Base-by-base conservation (phyloP, 2,797 vertebrate genomes). In the Clamator glandarius region DNA sequence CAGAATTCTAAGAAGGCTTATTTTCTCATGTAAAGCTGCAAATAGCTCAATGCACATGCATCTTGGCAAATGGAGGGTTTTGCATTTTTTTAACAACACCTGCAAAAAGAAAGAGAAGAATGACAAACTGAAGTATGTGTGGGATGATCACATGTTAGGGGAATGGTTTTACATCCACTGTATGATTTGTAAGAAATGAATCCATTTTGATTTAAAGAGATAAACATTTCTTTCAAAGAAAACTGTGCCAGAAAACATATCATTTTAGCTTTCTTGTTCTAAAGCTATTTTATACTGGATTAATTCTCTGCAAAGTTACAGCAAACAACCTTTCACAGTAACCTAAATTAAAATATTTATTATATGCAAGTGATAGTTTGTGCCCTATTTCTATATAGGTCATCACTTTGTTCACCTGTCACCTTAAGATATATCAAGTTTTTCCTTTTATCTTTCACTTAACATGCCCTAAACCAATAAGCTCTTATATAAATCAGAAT, bases 41-140 rank as follows among this genome's bases (percentile, higher is more conserved):
- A 95, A 93, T 84, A 95, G 69, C 66, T 58, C 86, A 88, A 76
- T 73, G 75, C 83, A 90, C 80, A 66, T 57, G 76, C 85, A 81
- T 90, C 87, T 75, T 73, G 46, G 79, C 69, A 90, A 92, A 51
- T 59, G 87, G 58, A 88, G 17, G n/a, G 46, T 85, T 81, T 78
- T 88, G 46, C 69, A 69, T 66, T 92, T 92, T 95, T 96, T 96
- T 94, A 81, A 91, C 51, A 90, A 28, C 92, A 95, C 79, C 88
- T 95, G 94, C 85, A 92, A 44, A 88, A 91, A 88, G 92, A 96
- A 96, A 93, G 57, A 85, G 61, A 79, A 92, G 75, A 91, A 93
- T 79, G 91, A 88, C 79, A 93, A 86, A 94, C 69, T 85, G 29
- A 93, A 94, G 35, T 64, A 59, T 84, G 83, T 81, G 94, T 93